Conservation (phyloP, 2,113 vertebrate species). For the Melanotaenia duboulayi region DNA sequence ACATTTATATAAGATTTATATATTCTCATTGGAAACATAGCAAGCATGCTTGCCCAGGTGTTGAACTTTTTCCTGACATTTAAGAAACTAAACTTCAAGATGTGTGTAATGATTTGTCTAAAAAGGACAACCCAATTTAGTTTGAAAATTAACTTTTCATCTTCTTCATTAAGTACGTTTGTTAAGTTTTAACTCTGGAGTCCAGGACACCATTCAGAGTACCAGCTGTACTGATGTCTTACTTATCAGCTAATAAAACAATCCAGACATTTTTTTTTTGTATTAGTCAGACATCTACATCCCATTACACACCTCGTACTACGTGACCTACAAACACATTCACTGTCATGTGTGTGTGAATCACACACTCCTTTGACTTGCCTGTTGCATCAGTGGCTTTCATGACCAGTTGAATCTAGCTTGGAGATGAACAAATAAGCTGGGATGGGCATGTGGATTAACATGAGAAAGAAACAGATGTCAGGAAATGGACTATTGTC, state of each 20-base stretch:
- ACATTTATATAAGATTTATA: no score
- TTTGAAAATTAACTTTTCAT: not conserved
- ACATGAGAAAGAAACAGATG: not conserved
- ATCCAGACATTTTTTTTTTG: not conserved
- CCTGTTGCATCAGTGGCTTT: slow-evolving; percentile 62
- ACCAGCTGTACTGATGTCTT: not conserved
- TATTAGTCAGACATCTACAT: not conserved
- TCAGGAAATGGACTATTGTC: slow-evolving; percentile 1
- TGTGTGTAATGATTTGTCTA: slow-evolving; percentile 14
- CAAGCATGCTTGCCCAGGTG: not conserved
- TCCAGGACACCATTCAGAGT: not conserved
- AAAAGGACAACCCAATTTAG: not conserved
- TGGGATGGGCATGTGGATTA: slow-evolving; percentile 22
- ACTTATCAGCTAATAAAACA: not conserved
- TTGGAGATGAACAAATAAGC: slow-evolving; percentile 5
- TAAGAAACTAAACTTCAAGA: not conserved
- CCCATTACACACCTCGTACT: slow-evolving; percentile 29
- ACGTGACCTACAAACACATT: slow-evolving; percentile 49
- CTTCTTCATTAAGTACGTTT: not conserved
- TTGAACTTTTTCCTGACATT: not conserved
- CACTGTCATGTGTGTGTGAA: slow-evolving; percentile 69
- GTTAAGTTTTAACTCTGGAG: slow-evolving; percentile 5
- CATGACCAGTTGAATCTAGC: slow-evolving; percentile 27
- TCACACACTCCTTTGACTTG: slow-evolving; percentile 50
- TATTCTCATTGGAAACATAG: no score